Conservation (phyloP, 2,113 vertebrate species). For the Sclerurus mexicanus region DNA sequence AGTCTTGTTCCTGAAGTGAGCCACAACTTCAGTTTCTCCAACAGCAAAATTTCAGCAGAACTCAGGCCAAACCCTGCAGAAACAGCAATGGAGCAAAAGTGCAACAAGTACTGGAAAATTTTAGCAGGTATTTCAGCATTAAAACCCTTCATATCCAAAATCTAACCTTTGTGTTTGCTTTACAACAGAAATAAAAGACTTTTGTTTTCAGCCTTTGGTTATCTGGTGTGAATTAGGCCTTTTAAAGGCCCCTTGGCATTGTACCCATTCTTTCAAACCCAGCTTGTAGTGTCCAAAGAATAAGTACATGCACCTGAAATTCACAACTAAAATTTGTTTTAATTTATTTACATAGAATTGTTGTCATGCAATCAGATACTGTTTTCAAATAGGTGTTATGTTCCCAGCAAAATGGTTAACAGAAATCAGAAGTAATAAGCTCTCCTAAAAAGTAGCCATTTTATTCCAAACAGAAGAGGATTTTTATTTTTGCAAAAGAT, state of each 20-base stretch:
- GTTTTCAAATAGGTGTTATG: background rate
- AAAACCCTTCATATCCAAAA: background rate
- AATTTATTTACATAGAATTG: background rate
- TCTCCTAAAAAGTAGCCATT: background rate
- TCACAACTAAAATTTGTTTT: background rate
- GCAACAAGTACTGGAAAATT: background rate
- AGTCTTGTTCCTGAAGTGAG: background rate
- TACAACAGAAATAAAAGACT: background rate
- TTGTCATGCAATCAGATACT: background rate
- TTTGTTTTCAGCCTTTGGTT: background rate
- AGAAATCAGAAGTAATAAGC: background rate
- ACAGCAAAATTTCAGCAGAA: background rate
- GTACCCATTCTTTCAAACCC: fast-evolving
- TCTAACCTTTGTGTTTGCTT: background rate
- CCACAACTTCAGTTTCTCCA: background rate
- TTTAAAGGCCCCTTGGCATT: background rate
- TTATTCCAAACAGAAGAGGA: background rate
- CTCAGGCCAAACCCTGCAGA: background rate
- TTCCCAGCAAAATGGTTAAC: background rate
- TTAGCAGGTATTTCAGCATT: background rate
- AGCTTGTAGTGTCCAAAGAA: background rate
- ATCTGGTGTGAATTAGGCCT: background rate
- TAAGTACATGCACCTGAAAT: background rate
- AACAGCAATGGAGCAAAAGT: background rate
- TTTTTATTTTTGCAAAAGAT: background rate